A percentile compares a stretch with the other conserved stretches of the same genome.
Evolutionary conservation across 2,113 vertebrate species (phyloP).

Genomic region (Heterocephalus glaber): DNA sequence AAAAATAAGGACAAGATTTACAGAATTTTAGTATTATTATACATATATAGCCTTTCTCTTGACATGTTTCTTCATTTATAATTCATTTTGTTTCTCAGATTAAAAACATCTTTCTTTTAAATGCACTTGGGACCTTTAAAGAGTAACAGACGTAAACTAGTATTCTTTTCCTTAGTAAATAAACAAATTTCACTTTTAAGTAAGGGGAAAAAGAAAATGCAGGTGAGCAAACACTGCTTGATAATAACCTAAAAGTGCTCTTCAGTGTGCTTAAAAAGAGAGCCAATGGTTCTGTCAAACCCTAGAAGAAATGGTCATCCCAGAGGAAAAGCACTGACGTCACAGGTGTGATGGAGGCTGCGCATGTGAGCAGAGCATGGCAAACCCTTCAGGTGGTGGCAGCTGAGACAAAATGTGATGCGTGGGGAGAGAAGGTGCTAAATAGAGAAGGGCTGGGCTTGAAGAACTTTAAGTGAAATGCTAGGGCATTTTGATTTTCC

Average conservation of each 20-base stretch:
- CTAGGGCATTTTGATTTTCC: background rate
- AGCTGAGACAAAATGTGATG: background rate
- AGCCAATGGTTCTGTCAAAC: background rate
- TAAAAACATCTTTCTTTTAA: constrained; percentile 49
- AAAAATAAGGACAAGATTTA: constrained; percentile 40
- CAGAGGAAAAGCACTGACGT: background rate
- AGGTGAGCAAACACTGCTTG: constrained; percentile 31
- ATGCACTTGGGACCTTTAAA: background rate
- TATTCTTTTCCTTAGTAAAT: background rate
- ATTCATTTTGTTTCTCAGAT: constrained; percentile 50
- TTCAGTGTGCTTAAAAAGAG: background rate
- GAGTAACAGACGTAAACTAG: background rate
- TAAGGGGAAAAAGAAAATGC: constrained; percentile 35
- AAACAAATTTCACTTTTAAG: background rate
- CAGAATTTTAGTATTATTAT: constrained; percentile 15
- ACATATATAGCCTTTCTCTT: background rate
- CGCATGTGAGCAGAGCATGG: background rate
- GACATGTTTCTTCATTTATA: constrained; percentile 32
- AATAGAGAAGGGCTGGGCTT: background rate
- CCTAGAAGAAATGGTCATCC: background rate
- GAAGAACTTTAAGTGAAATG: background rate
- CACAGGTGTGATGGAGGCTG: background rate
- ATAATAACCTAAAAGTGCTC: constrained; percentile 17
- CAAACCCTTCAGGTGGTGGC: background rate
- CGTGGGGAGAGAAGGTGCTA: background rate